Percentiles rank a stretch among this genome's conserved stretches.
Conservation (phyloP, 2,888 invertebrate species). For the Drepana falcataria region DNA sequence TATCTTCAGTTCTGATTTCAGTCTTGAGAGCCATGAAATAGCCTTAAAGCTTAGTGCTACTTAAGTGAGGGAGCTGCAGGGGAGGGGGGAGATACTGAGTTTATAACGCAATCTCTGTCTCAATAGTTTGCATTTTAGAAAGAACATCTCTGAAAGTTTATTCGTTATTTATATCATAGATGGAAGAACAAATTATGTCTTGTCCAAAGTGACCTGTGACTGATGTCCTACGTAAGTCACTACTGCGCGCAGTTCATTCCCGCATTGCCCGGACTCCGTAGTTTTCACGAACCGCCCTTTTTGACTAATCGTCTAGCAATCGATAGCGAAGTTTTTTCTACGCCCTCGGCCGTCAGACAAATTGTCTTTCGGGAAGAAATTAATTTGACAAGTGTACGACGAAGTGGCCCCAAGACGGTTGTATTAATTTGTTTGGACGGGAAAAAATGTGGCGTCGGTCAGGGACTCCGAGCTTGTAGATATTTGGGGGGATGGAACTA, state of each 20-base stretch:
- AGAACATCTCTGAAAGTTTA: no score
- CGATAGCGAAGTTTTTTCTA: constrained; percentile 68
- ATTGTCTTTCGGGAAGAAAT: constrained; percentile 76
- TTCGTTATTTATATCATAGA: no score
- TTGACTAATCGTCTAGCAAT: constrained; percentile 63
- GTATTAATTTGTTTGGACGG: constrained; percentile 76
- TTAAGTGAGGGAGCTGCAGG: not conserved
- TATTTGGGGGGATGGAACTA: constrained; percentile 28
- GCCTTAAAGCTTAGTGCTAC: not conserved
- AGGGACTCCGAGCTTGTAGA: constrained; percentile 28
- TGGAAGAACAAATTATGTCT: no score
- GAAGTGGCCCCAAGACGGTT: constrained; percentile 61
- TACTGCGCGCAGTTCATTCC: no score
- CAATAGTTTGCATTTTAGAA: no score
- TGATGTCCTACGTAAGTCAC: no score
- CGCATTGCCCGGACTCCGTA: not conserved
- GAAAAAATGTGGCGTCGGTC: constrained; percentile 66
- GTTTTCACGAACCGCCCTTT: constrained; percentile 9
- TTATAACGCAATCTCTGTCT: no score
- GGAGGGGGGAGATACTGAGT: no score
- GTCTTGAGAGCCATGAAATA: constrained; percentile 9
- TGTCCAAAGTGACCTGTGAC: no score
- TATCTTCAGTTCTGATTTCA: constrained; percentile 17
- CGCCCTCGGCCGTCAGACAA: constrained; percentile 63
- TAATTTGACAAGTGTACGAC: constrained; percentile 73